phyloP scores from a whole-genome alignment of 2,797 vertebrate genomes.

The Potorous gilbertii region DNA sequence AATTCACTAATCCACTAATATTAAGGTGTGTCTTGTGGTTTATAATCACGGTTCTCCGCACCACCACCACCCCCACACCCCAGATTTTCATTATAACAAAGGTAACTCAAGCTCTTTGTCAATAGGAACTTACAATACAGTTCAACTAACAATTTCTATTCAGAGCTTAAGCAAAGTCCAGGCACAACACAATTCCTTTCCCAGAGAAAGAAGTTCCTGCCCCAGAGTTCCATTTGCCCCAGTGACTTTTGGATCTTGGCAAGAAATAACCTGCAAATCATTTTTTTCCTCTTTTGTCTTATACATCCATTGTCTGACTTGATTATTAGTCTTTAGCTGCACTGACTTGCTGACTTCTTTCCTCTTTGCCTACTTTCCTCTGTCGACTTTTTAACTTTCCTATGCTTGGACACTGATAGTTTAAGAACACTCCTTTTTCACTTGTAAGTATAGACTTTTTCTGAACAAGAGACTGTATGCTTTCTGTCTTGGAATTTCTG shows the following conservation, averaged over 20 bases:
- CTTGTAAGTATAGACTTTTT: neutral
- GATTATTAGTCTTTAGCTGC: neutral
- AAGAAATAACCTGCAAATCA: neutral
- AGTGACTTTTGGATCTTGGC: neutral
- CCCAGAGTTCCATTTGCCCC: neutral
- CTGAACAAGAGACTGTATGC: neutral
- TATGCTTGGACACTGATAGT: neutral
- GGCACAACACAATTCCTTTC: neutral
- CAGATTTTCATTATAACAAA: neutral
- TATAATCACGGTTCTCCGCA: neutral
- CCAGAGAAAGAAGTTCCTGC: constrained; percentile 1
- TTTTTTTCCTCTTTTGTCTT: neutral
- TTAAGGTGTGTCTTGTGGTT: neutral
- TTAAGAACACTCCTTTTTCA: neutral
- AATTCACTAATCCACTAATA: neutral
- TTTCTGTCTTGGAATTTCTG: neutral
- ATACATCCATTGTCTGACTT: neutral
- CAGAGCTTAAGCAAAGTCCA: neutral
- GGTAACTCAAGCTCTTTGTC: neutral
- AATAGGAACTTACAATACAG: neutral
- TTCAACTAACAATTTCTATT: neutral
- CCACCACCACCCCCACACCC: rapidly evolving
- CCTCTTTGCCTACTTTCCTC: neutral
- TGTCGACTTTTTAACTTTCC: neutral
- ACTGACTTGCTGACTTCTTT: neutral